A percentile compares a stretch with the other conserved stretches of the same genome.
phyloP scores from a whole-genome alignment of 2,888 invertebrate genomes.

The Cephus spinipes region DNA sequence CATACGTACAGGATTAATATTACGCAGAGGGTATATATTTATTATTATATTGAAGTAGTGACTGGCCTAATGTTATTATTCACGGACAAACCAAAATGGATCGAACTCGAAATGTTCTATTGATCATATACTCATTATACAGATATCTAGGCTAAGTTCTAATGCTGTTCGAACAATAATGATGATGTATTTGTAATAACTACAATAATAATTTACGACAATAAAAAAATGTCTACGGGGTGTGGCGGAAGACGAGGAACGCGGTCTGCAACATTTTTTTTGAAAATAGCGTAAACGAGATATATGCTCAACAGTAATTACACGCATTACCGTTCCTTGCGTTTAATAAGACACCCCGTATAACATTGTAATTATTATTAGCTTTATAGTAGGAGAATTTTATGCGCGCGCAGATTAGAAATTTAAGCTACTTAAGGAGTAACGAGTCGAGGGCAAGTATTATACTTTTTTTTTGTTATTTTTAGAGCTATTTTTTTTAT shows the following conservation, averaged over 20 bases:
- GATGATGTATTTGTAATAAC: conserved; percentile 60
- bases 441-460: not conserved
- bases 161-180: conserved; percentile 68
- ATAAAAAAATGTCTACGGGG: conserved; percentile 36
- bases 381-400: not conserved
- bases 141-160: conserved; percentile 59
- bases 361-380: not conserved
- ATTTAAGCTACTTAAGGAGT: not conserved
- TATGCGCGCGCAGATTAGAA: not conserved
- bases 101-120: conserved; percentile 29
- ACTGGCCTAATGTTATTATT: conserved; percentile 61
- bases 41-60: conserved; percentile 57
- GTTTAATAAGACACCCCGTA: not conserved
- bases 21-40: conserved; percentile 14
- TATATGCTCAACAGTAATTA: not conserved
- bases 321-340: not conserved
- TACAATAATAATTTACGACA: conserved; percentile 55
- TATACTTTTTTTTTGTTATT: not conserved
- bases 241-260: not conserved
- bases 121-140: conserved; percentile 27
- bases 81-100: conserved; percentile 32
- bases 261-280: not conserved
- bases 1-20: conserved; percentile 14
- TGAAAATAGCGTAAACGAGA: not conserved
- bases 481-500: not conserved